phyloP scores from a whole-genome alignment of 2,797 vertebrate genomes.

The Phylloscopus collybita region DNA sequence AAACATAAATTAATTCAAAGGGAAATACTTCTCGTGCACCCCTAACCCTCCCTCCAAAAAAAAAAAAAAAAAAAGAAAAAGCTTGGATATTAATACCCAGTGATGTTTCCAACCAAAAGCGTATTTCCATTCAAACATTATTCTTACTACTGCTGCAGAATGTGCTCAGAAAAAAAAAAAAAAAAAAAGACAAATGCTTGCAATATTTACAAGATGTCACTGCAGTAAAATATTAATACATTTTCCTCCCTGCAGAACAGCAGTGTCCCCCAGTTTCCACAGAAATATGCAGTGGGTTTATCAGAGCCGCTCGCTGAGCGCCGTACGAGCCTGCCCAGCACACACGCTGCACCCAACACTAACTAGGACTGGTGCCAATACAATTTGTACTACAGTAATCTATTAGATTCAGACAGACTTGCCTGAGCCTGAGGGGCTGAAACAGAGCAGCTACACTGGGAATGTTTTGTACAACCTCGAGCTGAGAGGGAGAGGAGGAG shows the following conservation, averaged over 20 bases:
- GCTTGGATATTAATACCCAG: background rate
- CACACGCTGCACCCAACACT: background rate
- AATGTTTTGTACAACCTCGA: background rate
- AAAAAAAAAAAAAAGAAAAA: background rate
- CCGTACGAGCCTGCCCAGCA: background rate
- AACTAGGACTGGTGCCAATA: background rate
- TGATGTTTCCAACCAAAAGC: background rate
- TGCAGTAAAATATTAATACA: background rate
- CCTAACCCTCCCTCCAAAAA: rapidly evolving
- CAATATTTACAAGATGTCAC: background rate
- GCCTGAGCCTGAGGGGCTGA: background rate
- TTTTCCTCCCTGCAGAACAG: background rate
- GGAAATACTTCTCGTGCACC: background rate
- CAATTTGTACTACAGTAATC: background rate
- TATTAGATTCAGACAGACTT: background rate
- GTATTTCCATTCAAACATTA: background rate
- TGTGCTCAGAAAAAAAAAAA: background rate
- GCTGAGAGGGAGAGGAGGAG: background rate
- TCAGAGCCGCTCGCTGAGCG: background rate
- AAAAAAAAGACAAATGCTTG: background rate
- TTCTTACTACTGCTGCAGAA: background rate
- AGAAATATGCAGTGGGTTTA: background rate
- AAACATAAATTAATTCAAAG: background rate
- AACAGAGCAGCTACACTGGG: background rate
- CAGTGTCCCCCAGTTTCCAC: background rate